These are phyloP conservation scores for Dioctria linearis DNA, from an alignment of 2,888 invertebrate genomes.

Conservation along the genomic window DNA sequence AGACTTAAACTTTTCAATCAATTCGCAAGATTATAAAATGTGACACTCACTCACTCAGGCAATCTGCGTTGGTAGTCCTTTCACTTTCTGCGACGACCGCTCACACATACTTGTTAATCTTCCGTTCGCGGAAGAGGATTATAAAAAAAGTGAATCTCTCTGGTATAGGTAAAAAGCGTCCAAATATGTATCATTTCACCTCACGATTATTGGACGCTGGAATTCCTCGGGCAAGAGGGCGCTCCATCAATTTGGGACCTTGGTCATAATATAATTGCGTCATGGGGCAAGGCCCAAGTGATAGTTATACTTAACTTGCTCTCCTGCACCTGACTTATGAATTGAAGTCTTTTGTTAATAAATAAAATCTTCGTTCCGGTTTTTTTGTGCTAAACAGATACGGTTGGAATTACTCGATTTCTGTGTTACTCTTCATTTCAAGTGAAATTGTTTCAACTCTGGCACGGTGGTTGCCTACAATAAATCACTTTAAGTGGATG, in stretches of 20 bases:
- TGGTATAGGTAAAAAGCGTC: background rate
- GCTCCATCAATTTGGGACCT: slow-evolving; percentile 33
- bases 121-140: slow-evolving; percentile 30
- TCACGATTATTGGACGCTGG: background rate
- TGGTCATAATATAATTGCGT: slow-evolving; percentile 34
- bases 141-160: slow-evolving; percentile 35
- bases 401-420: background rate
- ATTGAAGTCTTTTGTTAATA: slow-evolving; percentile 9
- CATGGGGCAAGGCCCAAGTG: slow-evolving; percentile 22
- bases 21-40: slow-evolving; percentile 12
- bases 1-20: slow-evolving; percentile 32
- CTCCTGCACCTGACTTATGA: background rate
- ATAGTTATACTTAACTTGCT: slow-evolving; percentile 16
- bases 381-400: background rate
- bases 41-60: background rate
- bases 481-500: too few relatives aligned
- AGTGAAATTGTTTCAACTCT: slow-evolving; percentile 36
- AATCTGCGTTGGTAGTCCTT: slow-evolving; percentile 23
- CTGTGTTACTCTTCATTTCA: background rate
- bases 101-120: slow-evolving; percentile 8
- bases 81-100: slow-evolving; percentile 33
- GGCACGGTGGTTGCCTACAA: background rate
- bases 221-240: background rate
- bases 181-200: slow-evolving; percentile 23
- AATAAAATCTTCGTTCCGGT: slow-evolving; percentile 33